Conservation (phyloP, 2,797 vertebrate species). For the Alexandromys oeconomus region DNA sequence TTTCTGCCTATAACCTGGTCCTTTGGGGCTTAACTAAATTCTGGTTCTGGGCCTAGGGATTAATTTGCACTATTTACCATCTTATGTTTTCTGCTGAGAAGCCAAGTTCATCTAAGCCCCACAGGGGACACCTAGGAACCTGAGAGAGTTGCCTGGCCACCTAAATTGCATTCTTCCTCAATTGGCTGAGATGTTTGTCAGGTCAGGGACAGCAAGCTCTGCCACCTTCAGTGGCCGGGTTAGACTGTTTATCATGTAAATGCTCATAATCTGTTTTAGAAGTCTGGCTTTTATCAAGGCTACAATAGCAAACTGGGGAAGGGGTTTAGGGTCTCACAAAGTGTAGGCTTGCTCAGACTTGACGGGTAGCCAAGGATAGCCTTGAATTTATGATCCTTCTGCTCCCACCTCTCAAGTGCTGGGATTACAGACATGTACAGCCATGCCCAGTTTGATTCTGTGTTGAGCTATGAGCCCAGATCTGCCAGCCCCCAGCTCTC, state of each 20-base stretch:
- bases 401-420: background rate
- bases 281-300: slow-evolving; percentile 35
- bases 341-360: background rate
- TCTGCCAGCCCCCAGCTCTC: background rate
- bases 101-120: background rate
- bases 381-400: background rate
- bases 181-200: background rate
- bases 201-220: background rate
- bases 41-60: slow-evolving; percentile 18
- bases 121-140: background rate
- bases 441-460: background rate
- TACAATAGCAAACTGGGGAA: background rate
- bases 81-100: background rate
- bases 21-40: slow-evolving; percentile 46
- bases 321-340: background rate
- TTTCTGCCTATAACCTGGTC: slow-evolving; percentile 33
- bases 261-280: background rate
- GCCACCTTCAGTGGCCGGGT: background rate
- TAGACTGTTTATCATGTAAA: slow-evolving; percentile 10
- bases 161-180: background rate
- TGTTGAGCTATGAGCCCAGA: background rate
- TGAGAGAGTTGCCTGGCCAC: background rate
- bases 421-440: background rate
- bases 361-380: background rate
- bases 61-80: slow-evolving; percentile 8